phyloP scores from a whole-genome alignment of 2,113 vertebrate genomes.

The Rattus rattus region DNA sequence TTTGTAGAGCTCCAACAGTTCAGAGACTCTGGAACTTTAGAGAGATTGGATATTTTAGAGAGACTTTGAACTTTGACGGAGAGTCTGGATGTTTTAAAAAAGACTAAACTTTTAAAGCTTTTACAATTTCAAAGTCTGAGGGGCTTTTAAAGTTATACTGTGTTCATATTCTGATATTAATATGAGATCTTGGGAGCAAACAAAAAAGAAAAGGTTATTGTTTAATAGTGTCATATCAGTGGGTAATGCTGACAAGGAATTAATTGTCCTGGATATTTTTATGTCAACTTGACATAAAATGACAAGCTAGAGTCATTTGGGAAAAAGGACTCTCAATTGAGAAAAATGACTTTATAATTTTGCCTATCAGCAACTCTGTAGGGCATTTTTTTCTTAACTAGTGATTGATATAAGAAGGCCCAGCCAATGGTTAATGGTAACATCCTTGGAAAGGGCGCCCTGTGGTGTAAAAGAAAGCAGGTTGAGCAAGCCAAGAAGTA shows the following conservation, averaged over 20 bases:
- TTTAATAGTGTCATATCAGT: not conserved
- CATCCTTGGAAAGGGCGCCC: not conserved
- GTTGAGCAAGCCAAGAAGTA: not conserved
- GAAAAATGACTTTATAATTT: not conserved
- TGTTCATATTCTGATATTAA: not conserved
- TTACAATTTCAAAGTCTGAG: not conserved
- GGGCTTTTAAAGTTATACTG: not conserved
- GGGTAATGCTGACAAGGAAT: not conserved
- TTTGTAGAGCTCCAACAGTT: not conserved
- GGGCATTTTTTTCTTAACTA: not conserved
- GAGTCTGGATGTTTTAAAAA: not conserved
- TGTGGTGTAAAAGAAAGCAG: not conserved
- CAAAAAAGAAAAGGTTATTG: not conserved
- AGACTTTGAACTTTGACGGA: not conserved
- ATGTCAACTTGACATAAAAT: not conserved
- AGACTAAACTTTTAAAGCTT: not conserved
- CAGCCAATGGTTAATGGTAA: not conserved
- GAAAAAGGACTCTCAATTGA: not conserved
- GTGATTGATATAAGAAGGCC: not conserved
- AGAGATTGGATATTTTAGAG: not conserved
- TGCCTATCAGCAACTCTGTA: not conserved
- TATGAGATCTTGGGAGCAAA: not conserved
- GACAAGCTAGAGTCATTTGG: not conserved
- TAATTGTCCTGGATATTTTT: constrained; percentile 1
- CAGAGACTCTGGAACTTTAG: not conserved